Conservation (phyloP, 92 coral and sea anemone species). For the Ricordea florida region DNA sequence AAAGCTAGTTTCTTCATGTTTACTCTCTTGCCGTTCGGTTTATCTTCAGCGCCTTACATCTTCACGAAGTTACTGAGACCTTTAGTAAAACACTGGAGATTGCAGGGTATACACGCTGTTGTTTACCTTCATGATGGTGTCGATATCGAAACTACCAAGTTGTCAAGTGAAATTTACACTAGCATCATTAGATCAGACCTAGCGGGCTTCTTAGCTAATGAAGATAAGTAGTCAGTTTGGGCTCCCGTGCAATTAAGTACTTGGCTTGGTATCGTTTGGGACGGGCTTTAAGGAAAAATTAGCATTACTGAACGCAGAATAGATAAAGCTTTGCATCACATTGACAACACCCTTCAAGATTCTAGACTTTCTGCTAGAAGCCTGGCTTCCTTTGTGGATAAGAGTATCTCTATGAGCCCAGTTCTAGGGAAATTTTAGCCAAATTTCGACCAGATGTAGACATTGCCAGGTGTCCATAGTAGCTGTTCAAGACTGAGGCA, state of each 20-base stretch:
- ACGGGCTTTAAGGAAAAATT: conserved; percentile 19
- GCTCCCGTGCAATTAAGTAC: conserved; percentile 1
- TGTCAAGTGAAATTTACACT: too few relatives aligned
- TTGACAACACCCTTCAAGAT: not conserved
- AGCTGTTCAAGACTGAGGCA: conserved; percentile 45
- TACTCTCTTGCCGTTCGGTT: too few relatives aligned
- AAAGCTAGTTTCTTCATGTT: too few relatives aligned
- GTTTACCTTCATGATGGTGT: too few relatives aligned
- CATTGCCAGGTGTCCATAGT: conserved; percentile 57
- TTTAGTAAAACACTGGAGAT: too few relatives aligned
- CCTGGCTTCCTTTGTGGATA: conserved; percentile 40
- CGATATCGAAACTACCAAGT: too few relatives aligned
- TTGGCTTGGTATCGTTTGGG: conserved; percentile 43
- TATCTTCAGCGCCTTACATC: too few relatives aligned
- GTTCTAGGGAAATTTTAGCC: conserved; percentile 33
- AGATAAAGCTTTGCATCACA: not conserved
- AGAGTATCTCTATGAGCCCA: conserved; percentile 45
- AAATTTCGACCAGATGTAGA: conserved; percentile 27
- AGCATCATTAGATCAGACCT: conserved; percentile 18
- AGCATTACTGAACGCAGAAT: conserved; percentile 16
- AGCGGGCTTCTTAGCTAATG: conserved; percentile 39
- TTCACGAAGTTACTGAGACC: too few relatives aligned
- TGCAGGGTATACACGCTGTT: too few relatives aligned
- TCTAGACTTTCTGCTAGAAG: conserved; percentile 23
- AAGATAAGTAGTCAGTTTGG: conserved; percentile 41